Conservation (phyloP, 1,140 invertebrate genomes). For the Drosophila sulfurigaster region DNA sequence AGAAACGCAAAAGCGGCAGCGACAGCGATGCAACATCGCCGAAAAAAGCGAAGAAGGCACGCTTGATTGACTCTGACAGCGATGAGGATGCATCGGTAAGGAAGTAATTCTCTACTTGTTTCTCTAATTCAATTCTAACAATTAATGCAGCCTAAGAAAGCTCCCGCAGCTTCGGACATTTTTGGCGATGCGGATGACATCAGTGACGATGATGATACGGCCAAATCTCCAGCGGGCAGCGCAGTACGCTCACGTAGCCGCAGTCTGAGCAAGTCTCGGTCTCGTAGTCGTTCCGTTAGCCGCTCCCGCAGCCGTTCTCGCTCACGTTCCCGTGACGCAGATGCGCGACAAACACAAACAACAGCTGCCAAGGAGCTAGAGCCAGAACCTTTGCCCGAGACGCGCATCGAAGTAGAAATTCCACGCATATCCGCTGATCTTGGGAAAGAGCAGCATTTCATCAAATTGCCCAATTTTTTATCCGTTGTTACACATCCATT, state of each 20-base stretch:
- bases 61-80: constrained; percentile 86
- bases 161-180: constrained; percentile 89
- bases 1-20: constrained; percentile 57
- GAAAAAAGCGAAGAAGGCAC: constrained; percentile 85
- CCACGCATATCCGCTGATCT: constrained; percentile 97
- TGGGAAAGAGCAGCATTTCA: constrained; percentile 96
- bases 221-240: constrained; percentile 55
- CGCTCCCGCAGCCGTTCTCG: constrained; percentile 60
- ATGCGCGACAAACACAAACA: constrained; percentile 21
- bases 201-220: constrained; percentile 89
- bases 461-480: constrained; percentile 97
- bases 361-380: constrained; percentile 87
- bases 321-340: constrained; percentile 67
- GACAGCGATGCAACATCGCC: constrained; percentile 64
- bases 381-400: constrained; percentile 93
- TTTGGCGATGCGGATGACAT: constrained; percentile 98
- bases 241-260: constrained; percentile 52
- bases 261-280: constrained; percentile 58
- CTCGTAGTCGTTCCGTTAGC: constrained; percentile 64
- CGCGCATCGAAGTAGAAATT: constrained; percentile 98
- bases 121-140: not conserved
- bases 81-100: constrained; percentile 74
- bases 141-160: constrained; percentile 54
- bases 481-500: constrained; percentile 97
- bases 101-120: not conserved